Conservation (phyloP, 2,113 vertebrate genomes). For the Pavo muticus region DNA sequence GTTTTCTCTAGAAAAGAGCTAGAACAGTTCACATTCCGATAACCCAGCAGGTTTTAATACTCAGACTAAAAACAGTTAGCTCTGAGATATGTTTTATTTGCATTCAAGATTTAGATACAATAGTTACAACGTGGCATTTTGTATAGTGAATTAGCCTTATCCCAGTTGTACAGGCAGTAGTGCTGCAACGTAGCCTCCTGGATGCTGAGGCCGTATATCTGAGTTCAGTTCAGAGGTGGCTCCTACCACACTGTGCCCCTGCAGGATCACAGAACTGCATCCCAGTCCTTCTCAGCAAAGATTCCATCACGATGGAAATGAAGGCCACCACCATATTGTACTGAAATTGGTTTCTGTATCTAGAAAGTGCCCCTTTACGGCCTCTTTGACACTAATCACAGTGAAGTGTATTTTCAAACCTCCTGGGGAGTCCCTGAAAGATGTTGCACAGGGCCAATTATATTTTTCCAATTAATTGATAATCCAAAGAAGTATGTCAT, state of each 20-base stretch:
- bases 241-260: too few relatives aligned
- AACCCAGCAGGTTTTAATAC: neutral
- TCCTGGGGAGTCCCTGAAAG: neutral
- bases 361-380: neutral
- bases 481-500: fast-evolving
- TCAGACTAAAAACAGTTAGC: neutral
- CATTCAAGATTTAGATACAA: neutral
- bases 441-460: neutral
- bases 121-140: neutral
- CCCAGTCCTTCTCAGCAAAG: neutral
- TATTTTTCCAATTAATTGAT: neutral
- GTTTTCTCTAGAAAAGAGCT: neutral
- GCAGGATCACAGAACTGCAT: neutral
- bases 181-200: neutral
- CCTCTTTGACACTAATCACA: fast-evolving
- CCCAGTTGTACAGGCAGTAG: neutral
- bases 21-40: neutral
- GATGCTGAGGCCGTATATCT: neutral
- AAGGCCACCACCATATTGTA: fast-evolving
- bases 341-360: fast-evolving
- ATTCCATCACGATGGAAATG: neutral
- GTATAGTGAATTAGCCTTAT: neutral
- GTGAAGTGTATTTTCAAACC: neutral
- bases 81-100: neutral
- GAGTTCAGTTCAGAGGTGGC: neutral